Base-by-base conservation (phyloP, 1,140 invertebrate genomes). In the Caenorhabditis elegans region DNA sequence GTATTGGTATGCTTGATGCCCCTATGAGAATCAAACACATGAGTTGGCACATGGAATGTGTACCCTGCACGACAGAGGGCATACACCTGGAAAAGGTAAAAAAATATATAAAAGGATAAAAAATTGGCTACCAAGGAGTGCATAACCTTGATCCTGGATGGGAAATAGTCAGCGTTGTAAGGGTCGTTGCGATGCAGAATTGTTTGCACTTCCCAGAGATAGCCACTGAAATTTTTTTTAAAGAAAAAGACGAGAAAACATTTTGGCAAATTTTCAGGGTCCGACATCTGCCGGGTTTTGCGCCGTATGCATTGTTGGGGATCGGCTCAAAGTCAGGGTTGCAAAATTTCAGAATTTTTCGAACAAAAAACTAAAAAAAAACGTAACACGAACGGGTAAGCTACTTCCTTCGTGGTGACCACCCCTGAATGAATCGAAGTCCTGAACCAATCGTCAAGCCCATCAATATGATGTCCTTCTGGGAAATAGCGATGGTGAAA, bases 151-250 rank as follows among this genome's bases (percentile, higher is more conserved):
- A 39, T 43, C 13, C 34, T 70, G 34, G 60, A 70, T 2, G 60
- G 60, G 3, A 70, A 70, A 70, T 70, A 70, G 26, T 70, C 60
- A n/a, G 60, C 60, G 34, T 70, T 70, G 19, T 70, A 70, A 0
- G 60, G 60, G n/a, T 70, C 60, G 5, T 70, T 70, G 3, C 60
- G 15, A 22, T 70, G 60, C 3, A 70, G 19, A 2, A 70, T 70
- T 0, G 60, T 39, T 8, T 70, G 60, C n/a, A 39, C 34, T 70
- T 36, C 34, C 60, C 60, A 70, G 8, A 70, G n/a, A 19, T 70
- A 39, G 1, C 60, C 34, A 8, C 60, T 70, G 34, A 39, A 70
- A 60, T 22, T 31, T 70, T 43, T n/a, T n/a, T n/a, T n/a, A n/a
- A n/a, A n/a, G n/a, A n/a, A n/a, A n/a, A n/a, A n/a, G n/a, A n/a